Base-by-base conservation (phyloP, 2,797 vertebrate species). In the Coregonus suidteri region DNA sequence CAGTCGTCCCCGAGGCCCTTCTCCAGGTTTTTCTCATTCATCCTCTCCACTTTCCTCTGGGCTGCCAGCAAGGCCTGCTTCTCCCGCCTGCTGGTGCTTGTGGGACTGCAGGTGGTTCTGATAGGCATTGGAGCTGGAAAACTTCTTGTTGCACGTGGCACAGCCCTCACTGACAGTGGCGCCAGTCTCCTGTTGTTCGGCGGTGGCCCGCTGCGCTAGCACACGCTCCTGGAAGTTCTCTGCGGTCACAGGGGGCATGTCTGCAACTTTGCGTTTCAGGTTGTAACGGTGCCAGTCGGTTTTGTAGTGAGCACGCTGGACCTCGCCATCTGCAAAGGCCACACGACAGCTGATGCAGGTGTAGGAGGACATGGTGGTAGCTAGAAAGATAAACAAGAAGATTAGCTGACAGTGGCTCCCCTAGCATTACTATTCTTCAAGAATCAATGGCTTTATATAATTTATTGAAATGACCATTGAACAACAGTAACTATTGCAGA, bases 211-310 rank as follows among this genome's bases (percentile, higher is more conserved):
- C 92, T 98, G 97, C 0, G 96, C 95, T 79, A 96, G 76, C 51
- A 99, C 97, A 0, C 98, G 94, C 89, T 98, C 97, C 84, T 97
- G 94, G 86, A 99, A 99, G 88, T 98, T 97, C 71, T 99, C 97
- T 0, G 96, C 96, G 0, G 96, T 97, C 81, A 99, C 97, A 0
- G 98, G 96, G 0, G 96, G 96, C 98, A 99, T 98, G 85, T 94
- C 93, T 0, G 97, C 97, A 16, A 99, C 97, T 73, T 99, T 99
- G 1, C 98, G 95, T 91, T 98, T 97, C 88, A 99, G 89, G 84
- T 99, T 99, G 92, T 99, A 99, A 52, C 98, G 95, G 75, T 99
- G 98, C 98, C 98, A 99, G 88, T 99, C 98, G 0, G 94, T 96
- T 86, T 98, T 98, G 92, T 99, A 99, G 83, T 99, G 98, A 2